Evolutionary conservation across 1,140 invertebrate genomes (phyloP), one percentile per base, ranked within the genome.

Genomic region (Saccostrea cuccullata): DNA sequence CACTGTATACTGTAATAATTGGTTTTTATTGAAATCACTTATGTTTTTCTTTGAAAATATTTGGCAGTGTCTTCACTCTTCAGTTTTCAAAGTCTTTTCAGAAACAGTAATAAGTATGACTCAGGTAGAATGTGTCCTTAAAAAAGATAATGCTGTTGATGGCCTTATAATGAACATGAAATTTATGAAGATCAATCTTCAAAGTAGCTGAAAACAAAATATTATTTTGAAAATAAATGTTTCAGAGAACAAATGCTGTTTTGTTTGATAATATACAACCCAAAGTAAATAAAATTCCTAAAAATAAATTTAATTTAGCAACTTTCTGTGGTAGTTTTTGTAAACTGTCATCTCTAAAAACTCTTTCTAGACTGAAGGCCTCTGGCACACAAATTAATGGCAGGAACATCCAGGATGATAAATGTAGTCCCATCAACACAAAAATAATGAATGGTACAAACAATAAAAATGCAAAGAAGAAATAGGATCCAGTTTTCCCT

Each of bases 401-500:
- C 85, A 99, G 94, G 88, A 98, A 95, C 94, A 99, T 98, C 97
- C 97, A 98, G 58, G 96, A 93, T 8, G 97, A 98, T 86, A 93
- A 95, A 93, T 98, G 97, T 0, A 98, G 95, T 11, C 97, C 96
- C 85, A 97, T 96, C 67, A 98, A 97, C 56, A 97, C 96, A 95
- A 99, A 97, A 89, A 98, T 96, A 86, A 98, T 97, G 92, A 99
- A 99, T 8, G 98, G 98, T 67, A 97, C 96, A 94, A 99, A 99
- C 15, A 99, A 94, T 89, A 99, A 96, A 95, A 98, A 96, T 82
- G 97, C 97, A 95, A 98, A 99, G 12, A 99, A 95, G 88, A 98
- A 96, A 95, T 98, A 98, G 15, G 98, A 99, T 86, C 97, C 97
- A 67, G 97, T 98, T 91, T 97, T 97, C 20, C 98, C 98, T 91